Evolutionary conservation across 2,113 vertebrate genomes (phyloP), one percentile per base, ranked within the genome.

Genomic region (Epinephelus lanceolatus): DNA sequence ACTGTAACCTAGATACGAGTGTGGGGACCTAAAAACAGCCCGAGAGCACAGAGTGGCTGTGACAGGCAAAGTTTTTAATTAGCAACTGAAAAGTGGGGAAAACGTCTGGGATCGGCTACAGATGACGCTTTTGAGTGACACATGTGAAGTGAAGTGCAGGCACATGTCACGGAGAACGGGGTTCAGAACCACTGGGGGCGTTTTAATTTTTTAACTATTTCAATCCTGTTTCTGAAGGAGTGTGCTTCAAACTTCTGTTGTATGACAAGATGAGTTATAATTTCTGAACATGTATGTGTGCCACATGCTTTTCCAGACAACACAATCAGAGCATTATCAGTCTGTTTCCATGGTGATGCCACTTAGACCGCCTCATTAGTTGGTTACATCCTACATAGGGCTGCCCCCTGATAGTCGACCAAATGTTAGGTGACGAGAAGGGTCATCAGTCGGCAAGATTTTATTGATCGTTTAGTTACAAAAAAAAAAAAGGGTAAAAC

Each of bases 41-140:
- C 3, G 68, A 71, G 68, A 73, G 67, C 30, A 78, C 0, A 49
- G 27, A 57, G 71, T 1, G 55, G 53, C 27, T 42, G 17, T n/a
- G 71, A 67, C 76, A 77, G 62, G 51, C 3, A n/a, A 55, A 13
- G 5, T 21, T 68, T 82, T 76, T 79, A 81, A 88, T 70, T 49
- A 47, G 42, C n/a, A 27, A 10, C n/a, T 18, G 23, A 72, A 33
- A 25, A 67, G 53, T 9, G 23, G 40, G 53, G 0, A 37, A 63
- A 68, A 74, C 11, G 23, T 42, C 15, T 15, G 47, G 21, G 15
- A 47, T 10, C 6, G 7, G 56, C 45, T 23, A 2, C 18, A n/a
- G 71, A 82, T 27, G 76, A 68, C 23, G 51, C 14, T 37, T 47
- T 5, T 57, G 77, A 42, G 5, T 15, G 76, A 76, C 23, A 15